phyloP scores from a whole-genome alignment of 2,888 invertebrate species.

The Tinea semifulvella region DNA sequence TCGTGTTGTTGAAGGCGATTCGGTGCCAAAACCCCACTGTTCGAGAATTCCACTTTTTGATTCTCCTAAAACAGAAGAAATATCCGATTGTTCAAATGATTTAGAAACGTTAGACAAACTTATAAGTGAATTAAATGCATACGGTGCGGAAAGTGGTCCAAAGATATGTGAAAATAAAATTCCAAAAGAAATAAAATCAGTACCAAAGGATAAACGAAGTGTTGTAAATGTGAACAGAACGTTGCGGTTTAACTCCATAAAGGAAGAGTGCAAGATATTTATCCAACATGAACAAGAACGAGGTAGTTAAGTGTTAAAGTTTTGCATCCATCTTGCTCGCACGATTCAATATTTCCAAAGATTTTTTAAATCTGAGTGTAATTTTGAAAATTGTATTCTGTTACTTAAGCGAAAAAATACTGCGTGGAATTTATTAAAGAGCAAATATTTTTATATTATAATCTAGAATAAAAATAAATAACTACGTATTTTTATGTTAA shows the following conservation, averaged over 20 bases:
- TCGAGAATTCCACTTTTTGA: background rate
- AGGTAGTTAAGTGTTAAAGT: background rate
- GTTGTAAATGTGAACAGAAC: background rate
- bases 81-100: background rate
- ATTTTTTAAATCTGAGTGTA: too few relatives aligned
- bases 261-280: conserved; percentile 6
- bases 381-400: too few relatives aligned
- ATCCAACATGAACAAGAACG: conserved; percentile 10
- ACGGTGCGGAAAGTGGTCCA: background rate
- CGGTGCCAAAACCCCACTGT: background rate
- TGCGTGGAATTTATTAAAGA: too few relatives aligned
- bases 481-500: too few relatives aligned
- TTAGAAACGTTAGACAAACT: background rate
- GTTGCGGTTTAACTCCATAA: background rate
- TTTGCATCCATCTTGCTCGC: too few relatives aligned
- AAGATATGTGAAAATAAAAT: background rate
- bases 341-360: too few relatives aligned
- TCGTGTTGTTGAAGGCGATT: too few relatives aligned
- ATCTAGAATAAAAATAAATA: too few relatives aligned
- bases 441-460: too few relatives aligned
- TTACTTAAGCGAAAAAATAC: too few relatives aligned
- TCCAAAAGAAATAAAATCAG: background rate
- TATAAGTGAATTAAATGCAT: conserved; percentile 2
- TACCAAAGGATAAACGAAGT: background rate
- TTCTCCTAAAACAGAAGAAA: too few relatives aligned